Conservation (phyloP, 1,140 invertebrate species). For the Papilio helenus region DNA sequence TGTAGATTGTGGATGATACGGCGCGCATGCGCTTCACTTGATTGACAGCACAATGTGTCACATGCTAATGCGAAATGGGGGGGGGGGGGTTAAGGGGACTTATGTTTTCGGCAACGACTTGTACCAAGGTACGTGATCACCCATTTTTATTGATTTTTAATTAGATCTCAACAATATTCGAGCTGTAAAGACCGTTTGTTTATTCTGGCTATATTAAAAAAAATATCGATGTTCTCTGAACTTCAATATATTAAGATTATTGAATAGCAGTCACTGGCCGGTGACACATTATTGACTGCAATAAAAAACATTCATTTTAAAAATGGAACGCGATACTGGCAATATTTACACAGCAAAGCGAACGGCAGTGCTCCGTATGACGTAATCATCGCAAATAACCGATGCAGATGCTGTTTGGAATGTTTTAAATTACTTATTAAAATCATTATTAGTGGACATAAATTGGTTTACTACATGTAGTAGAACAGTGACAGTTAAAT, state of each 20-base stretch:
- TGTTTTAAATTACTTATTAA: constrained; percentile 6
- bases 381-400: constrained; percentile 32
- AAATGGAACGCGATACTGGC: constrained; percentile 35
- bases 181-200: background rate
- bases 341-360: constrained; percentile 42
- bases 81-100: constrained; percentile 40
- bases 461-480: too few relatives aligned
- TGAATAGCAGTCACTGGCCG: constrained; percentile 1
- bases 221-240: background rate
- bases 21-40: constrained; percentile 55
- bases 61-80: constrained; percentile 58
- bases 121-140: constrained; percentile 3
- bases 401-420: constrained; percentile 1
- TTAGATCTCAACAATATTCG: background rate
- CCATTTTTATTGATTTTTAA: constrained; percentile 9
- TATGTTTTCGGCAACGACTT: constrained; percentile 27
- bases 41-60: constrained; percentile 70
- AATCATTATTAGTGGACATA: background rate
- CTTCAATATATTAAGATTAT: background rate
- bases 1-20: constrained; percentile 63
- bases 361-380: constrained; percentile 42
- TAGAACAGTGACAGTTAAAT: too few relatives aligned
- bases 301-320: constrained; percentile 21
- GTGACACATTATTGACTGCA: background rate
- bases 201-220: background rate